Base-by-base conservation (phyloP, 2,888 invertebrate genomes). In the Diaperis boleti region DNA sequence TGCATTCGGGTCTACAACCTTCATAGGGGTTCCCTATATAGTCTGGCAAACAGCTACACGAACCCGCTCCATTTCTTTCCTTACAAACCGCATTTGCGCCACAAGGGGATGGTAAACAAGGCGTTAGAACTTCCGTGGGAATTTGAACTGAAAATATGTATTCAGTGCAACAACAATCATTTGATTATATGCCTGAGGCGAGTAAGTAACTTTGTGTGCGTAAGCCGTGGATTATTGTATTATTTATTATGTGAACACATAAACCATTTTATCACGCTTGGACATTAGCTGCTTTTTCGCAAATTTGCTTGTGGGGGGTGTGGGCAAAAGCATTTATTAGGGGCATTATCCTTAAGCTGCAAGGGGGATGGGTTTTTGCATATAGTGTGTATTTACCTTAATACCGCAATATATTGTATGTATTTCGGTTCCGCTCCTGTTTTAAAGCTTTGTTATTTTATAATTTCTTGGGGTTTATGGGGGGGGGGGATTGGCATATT, bases 21-120 rank as follows among this genome's bases (percentile, higher is more conserved):
- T 88, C 87, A 63, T 87, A 86, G 14, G 90, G 89, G 72, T 88
- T 86, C 60, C 89, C 89, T 47, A 86, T 82, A 74, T 87, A 89
- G 50, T 87, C 86, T 1, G 84, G 80, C 37, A 84, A 71, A 69
- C 88, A 88, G n/a, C 82, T 81, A 70, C 88, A 88, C 29, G 87
- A 83, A 14, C 87, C 85, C 57, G 81, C 81, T 61, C 75, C 74
- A 62, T 79, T 78, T 62, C 75, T 73, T 72, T 84, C 86, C 72
- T 82, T 84, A 70, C 88, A 88, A 60, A 85, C 75, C 15, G 89
- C 86, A 74, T 89, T 89, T 2, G 86, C 82, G 3, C 90, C 90
- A 73, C 90, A 90, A 1, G 89, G 89, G 55, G 86, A 86, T 26
- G 88, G 88, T 37, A 82, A 78, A 67, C 89, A 89, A 11, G 56